phyloP scores from a whole-genome alignment of 1,140 invertebrate species.

The Drosophila simulans region DNA sequence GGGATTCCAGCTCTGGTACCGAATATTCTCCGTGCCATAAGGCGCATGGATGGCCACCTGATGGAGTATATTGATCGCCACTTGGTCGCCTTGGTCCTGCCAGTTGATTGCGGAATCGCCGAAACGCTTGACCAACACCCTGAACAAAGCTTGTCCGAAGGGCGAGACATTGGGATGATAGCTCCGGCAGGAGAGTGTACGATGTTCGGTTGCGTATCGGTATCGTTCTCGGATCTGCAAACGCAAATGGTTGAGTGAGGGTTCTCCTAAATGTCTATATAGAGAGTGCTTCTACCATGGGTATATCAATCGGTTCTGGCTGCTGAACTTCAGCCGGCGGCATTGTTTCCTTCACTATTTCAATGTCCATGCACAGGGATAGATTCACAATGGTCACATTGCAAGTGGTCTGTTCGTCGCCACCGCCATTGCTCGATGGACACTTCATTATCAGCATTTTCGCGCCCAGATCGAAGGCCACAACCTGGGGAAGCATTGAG shows the following conservation, averaged over 20 bases:
- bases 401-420: slow-evolving; percentile 5
- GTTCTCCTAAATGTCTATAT: background rate
- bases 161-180: slow-evolving; percentile 20
- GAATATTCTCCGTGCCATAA: slow-evolving; percentile 36
- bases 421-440: slow-evolving; percentile 10
- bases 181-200: slow-evolving; percentile 3
- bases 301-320: slow-evolving; percentile 24
- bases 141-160: slow-evolving; percentile 28
- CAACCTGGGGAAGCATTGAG: slow-evolving; percentile 1
- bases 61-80: slow-evolving; percentile 32
- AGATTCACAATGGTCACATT: slow-evolving; percentile 34
- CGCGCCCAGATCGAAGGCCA: slow-evolving; percentile 20
- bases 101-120: slow-evolving; percentile 16
- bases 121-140: slow-evolving; percentile 32
- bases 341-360: slow-evolving; percentile 41
- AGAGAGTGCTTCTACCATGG: slow-evolving; percentile 3
- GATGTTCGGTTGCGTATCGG: slow-evolving; percentile 11
- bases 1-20: background rate
- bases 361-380: slow-evolving; percentile 38
- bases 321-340: background rate
- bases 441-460: slow-evolving; percentile 54
- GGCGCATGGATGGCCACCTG: slow-evolving; percentile 40
- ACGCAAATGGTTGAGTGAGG: background rate
- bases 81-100: slow-evolving; percentile 11
- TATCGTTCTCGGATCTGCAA: slow-evolving; percentile 49